Evolutionary conservation across 2,797 vertebrate species (phyloP), one percentile per base, ranked within the genome.

Genomic region (Steatocranus sp.): DNA sequence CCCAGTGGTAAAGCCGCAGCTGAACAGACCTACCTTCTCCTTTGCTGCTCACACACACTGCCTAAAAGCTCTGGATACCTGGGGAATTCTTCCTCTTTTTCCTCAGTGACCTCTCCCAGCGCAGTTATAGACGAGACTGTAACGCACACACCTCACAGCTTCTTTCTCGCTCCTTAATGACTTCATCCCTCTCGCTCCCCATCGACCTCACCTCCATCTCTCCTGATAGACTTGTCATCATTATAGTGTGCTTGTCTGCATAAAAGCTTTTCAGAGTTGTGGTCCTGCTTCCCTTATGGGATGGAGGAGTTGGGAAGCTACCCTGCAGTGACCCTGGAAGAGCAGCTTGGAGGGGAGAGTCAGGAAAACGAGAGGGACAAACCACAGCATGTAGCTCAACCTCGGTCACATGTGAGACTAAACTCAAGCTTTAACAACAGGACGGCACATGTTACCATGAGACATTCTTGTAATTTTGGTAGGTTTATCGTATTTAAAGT

Each of bases 201-300:
- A 8, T 54, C 48, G 56, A 41, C 89, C 73, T 88, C 86, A 46
- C 85, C 81, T 83, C 90, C 86, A 80, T 74, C 89, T 86, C 88
- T 91, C 87, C 77, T 8, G 82, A 90, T 86, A 85, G 88, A 79
- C 86, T 80, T 50, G 81, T 88, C 89, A 73, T 87, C 84, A 87
- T 92, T 90, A 92, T 87, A 83, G 90, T 89, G 80, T 80, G 86
- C 85, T 85, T 41, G 80, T 77, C 89, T 85, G 88, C 91, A 91
- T 93, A 94, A 93, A 92, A 93, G 93, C 92, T 93, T 95, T 94
- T 93, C 86, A 68, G 89, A 91, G 91, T 93, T 92, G 89, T 41
- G 80, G 87, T 53, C 74, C 63, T 34, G 83, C 85, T 87, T 91
- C 83, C 86, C 90, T 92, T 82, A 43, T 74, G 89, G 83, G 89